Evolutionary conservation across 2,113 vertebrate species (phyloP), one percentile per base, ranked within the genome.

Genomic region (Cinclus cinclus): DNA sequence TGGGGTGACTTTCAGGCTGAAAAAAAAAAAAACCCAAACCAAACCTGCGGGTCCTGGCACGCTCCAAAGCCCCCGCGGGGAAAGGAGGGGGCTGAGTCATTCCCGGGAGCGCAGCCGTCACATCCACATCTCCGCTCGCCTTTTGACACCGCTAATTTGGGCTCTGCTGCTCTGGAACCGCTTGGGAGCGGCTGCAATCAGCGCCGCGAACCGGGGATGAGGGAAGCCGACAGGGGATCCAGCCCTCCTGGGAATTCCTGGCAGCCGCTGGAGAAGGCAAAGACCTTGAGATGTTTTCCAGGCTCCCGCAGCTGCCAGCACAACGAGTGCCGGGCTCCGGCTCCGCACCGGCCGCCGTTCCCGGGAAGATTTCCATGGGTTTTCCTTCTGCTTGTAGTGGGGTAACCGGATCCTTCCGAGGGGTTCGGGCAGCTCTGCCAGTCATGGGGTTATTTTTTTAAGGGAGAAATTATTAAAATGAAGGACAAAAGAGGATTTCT

Each of bases 281-380:
- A 92, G 95, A 94, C 96, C 92, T 96, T 95, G 92, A 94, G 87
- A 89, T 87, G 95, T 64, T 92, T 94, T 87, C 83, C 63, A 82
- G 77, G 70, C 25, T 81, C 86, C 77, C 4, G 19, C 64, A 23
- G 94, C 79, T 85, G 83, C 86, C 50, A 24, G 53, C 44, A 4
- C 35, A 16, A 53, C 3, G 4, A 1, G n/a, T 58, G 90, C 70
- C 22, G 3, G 30, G 12, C 2, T 23, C 47, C 6, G 2, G 69
- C 69, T 64, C 82, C 1, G 2, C 49, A 6, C 89, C 11, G 0
- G 13, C 83, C 0, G 17, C 64, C 11, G 44, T 33, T 13, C 1
- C 2, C 52, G 2, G 75, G 20, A n/a, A 60, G 37, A 5, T 59
- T 50, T 39, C 73, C 4, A 0, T 5, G 49, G 49, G 21, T 19